Evolutionary conservation across 2,888 invertebrate species (phyloP).

Genomic region (Tiliacea aurago): DNA sequence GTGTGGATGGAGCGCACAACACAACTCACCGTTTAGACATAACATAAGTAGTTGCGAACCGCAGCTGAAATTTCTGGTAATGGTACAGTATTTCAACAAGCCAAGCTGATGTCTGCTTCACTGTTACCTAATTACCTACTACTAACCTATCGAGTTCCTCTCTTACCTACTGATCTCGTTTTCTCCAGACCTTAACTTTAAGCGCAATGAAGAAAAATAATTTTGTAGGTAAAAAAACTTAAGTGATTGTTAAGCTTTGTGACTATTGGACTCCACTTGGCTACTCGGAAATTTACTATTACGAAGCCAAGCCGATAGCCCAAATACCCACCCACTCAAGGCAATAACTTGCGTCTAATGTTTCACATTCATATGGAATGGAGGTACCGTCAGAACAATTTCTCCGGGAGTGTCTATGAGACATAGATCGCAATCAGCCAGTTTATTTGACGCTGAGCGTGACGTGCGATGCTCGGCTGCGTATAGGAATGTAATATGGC

Average conservation of each 20-base stretch:
- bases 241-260: neutral
- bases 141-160: neutral
- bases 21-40: conserved; percentile 55
- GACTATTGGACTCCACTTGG: neutral
- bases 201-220: neutral
- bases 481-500: conserved; percentile 86
- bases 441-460: conserved; percentile 63
- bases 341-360: neutral
- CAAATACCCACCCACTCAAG: neutral
- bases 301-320: neutral
- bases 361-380: conserved; percentile 25
- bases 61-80: conserved; percentile 27
- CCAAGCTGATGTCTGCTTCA: neutral
- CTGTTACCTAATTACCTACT: neutral
- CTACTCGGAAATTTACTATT: neutral
- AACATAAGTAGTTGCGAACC: conserved; percentile 44
- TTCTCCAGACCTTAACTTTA: neutral
- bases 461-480: conserved; percentile 57
- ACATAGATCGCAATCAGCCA: conserved; percentile 65
- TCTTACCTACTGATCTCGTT: too few species aligned
- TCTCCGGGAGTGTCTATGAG: conserved; percentile 37
- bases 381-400: conserved; percentile 33
- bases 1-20: conserved; percentile 28
- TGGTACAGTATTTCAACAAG: conserved; percentile 6
- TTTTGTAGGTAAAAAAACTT: neutral